Evolutionary conservation across 2,797 vertebrate species (phyloP), one percentile per base, ranked within the genome.

Genomic region (Emys orbicularis): DNA sequence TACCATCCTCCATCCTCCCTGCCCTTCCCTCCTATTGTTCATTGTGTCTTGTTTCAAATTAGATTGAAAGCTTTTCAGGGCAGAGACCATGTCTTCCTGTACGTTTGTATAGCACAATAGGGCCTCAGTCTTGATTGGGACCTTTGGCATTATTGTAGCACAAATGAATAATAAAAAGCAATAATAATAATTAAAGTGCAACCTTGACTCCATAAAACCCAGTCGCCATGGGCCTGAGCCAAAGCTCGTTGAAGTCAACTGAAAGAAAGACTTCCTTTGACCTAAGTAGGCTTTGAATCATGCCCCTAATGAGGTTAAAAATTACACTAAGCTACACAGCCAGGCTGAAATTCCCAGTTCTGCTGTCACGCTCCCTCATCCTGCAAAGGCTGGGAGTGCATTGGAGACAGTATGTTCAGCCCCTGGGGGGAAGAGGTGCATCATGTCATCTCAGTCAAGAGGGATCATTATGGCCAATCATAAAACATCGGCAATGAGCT

Each of bases 131-230:
- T 68, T 34, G 56, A 23, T 16, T 0, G 9, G 50, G n/a, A 52
- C 11, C 34, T 65, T 0, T 0, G 83, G 83, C 29, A 7, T n/a
- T 8, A 1, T 56, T 65, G 57, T 37, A 29, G 9, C 0, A 0
- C 0, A 15, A 15, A 27, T 29, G 81, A n/a, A 27, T 57, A 50
- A 7, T 25, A 84, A 34, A 8, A 34, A 87, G 15, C 6, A 61
- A n/a, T 12, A 4, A 41, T 57, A 65, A 52, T 0, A 0, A 49
- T 5, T 25, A 65, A 10, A 54, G 61, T 76, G 56, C 79, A 21
- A 25, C 68, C 31, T 68, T 23, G 57, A 27, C 41, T 91, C 81
- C 16, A 4, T 27, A 7, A 7, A 19, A 1, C 13, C 81, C 54
- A 59, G 8, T 59, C 11, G 0, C 0, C 5, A 44, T 37, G 61